Conservation (phyloP, 2,888 invertebrate genomes). For the Cephus spinipes region DNA sequence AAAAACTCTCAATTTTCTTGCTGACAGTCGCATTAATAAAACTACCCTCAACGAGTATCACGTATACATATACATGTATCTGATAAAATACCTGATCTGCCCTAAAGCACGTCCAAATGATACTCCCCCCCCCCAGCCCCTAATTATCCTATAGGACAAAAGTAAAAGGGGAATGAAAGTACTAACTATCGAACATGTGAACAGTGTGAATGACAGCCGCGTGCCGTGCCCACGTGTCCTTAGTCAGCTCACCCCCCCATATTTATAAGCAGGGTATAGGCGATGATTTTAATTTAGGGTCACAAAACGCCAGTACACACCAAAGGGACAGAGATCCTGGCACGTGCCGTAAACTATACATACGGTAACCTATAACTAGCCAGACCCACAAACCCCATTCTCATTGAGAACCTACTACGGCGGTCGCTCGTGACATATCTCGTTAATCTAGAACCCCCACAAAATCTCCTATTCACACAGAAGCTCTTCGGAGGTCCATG, state of each 20-base stretch:
- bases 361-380: background rate
- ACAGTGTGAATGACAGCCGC: background rate
- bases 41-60: background rate
- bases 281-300: conserved; percentile 24
- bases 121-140: background rate
- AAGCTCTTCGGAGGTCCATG: background rate
- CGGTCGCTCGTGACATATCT: background rate
- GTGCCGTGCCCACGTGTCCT: background rate
- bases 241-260: background rate
- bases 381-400: background rate
- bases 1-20: background rate
- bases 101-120: background rate
- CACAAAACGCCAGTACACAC: conserved; percentile 14
- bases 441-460: background rate
- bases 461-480: background rate
- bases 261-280: conserved; percentile 11
- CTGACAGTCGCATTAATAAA: background rate
- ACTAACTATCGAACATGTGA: background rate
- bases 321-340: conserved; percentile 4
- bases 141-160: background rate
- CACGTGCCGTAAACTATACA: conserved; percentile 13
- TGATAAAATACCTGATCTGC: background rate
- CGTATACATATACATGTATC: background rate
- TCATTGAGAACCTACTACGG: background rate
- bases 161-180: background rate